Percentiles rank a stretch among this genome's conserved stretches.
These are phyloP conservation scores for Atta colombica DNA, from an alignment of 1,140 invertebrate species.

Conservation along the genomic window DNA sequence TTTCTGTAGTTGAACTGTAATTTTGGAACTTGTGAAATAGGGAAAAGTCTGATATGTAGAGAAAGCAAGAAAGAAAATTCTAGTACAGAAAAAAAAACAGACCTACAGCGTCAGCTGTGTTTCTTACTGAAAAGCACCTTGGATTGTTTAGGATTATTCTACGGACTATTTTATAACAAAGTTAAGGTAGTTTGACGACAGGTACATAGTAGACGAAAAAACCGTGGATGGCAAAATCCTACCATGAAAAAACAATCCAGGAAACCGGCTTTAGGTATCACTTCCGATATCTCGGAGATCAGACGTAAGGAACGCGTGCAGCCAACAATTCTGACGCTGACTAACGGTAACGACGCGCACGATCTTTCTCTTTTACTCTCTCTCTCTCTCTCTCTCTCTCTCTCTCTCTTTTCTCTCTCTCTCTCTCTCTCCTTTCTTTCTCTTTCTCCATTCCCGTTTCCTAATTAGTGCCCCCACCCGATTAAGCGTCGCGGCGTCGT, in stretches of 20 bases:
- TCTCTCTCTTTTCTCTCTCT: background rate
- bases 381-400: background rate
- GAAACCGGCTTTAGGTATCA: conserved; percentile 9
- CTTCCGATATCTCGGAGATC: background rate
- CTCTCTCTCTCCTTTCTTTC: background rate
- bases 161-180: background rate
- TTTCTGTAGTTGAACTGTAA: too few species aligned
- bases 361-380: background rate
- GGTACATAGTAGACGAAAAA: background rate
- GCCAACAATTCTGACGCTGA: conserved; percentile 35
- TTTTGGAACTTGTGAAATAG: too few species aligned
- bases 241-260: background rate
- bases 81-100: too few species aligned
- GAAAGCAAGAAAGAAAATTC: too few species aligned
- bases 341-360: conserved; percentile 70
- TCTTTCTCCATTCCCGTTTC: conserved; percentile 53
- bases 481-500: conserved; percentile 73
- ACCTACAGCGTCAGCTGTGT: too few species aligned
- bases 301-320: conserved; percentile 32
- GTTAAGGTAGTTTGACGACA: background rate
- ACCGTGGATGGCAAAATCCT: background rate
- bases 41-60: too few species aligned
- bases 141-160: conserved; percentile 34
- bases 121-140: too few species aligned
- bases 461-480: conserved; percentile 78